These are phyloP conservation scores for Metalampra italica DNA, from an alignment of 2,888 invertebrate genomes.

Conservation along the genomic window DNA sequence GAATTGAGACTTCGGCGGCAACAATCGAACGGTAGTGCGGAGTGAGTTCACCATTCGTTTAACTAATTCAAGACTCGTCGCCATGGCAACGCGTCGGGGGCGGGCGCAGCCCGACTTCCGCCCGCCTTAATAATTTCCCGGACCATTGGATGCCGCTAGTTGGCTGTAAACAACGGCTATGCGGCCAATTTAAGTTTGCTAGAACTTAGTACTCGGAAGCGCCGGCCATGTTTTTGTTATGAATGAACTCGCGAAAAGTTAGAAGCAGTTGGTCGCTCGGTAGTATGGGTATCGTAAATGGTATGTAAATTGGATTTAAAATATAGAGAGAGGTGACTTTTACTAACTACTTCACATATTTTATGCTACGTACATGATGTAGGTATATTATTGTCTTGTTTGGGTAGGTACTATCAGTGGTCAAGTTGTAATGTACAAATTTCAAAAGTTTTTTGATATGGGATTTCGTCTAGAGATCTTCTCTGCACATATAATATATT, in stretches of 20 bases:
- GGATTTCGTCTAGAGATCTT: no score
- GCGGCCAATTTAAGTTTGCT: conserved; percentile 53
- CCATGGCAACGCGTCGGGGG: conserved; percentile 53
- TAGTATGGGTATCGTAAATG: conserved; percentile 5
- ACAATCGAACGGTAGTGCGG: conserved; percentile 34
- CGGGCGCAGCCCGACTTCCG: conserved; percentile 38
- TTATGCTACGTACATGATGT: no score
- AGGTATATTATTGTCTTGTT: no score
- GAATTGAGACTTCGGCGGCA: conserved; percentile 18
- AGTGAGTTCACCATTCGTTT: conserved; percentile 61
- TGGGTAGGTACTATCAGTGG: no score
- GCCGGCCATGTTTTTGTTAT: conserved; percentile 16
- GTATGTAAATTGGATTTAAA: neutral
- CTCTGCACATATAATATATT: no score
- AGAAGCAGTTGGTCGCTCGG: neutral
- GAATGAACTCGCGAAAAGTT: conserved; percentile 8
- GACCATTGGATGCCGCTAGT: conserved; percentile 52
- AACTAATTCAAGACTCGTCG: conserved; percentile 63
- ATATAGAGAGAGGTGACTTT: neutral
- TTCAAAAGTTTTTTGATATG: no score
- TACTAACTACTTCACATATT: no score
- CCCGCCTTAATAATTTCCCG: conserved; percentile 59
- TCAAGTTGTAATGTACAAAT: no score
- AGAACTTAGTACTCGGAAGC: no score
- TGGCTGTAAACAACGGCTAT: conserved; percentile 48